These are phyloP conservation scores for Synanthedon tipuliformis DNA, from an alignment of 2,888 invertebrate genomes.

Conservation along the genomic window DNA sequence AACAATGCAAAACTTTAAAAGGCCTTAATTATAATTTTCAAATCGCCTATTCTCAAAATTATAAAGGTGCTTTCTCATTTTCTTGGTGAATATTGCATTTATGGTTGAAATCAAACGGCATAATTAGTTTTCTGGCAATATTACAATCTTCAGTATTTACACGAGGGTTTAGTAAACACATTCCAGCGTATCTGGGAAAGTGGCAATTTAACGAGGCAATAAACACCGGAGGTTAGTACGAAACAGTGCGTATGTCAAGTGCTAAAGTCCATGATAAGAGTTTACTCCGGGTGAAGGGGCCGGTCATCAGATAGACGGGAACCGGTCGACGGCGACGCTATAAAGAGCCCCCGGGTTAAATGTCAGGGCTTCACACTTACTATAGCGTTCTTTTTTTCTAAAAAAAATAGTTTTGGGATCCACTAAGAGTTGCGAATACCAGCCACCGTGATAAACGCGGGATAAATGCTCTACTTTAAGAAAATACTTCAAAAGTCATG, in stretches of 20 bases:
- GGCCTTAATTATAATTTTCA: no score
- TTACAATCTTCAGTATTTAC: no score
- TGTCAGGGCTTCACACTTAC: constrained; percentile 49
- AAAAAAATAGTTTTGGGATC: constrained; percentile 16
- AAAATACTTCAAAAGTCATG: no score
- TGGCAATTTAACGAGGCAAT: constrained; percentile 5
- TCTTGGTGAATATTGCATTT: no score
- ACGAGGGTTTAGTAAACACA: no score
- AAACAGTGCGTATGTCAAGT: constrained; percentile 16
- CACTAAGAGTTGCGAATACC: background rate
- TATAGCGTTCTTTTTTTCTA: constrained; percentile 28
- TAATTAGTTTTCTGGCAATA: no score
- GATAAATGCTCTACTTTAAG: no score
- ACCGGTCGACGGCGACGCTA: constrained; percentile 14
- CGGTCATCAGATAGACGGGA: constrained; percentile 49
- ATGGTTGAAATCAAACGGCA: no score
- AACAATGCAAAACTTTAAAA: no score
- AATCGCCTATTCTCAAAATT: no score
- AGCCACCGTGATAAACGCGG: background rate
- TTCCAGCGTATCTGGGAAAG: background rate
- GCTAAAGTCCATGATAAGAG: constrained; percentile 21
- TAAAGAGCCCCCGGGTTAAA: constrained; percentile 38
- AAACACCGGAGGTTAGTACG: constrained; percentile 8
- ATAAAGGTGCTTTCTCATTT: no score
- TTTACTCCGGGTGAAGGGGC: constrained; percentile 9